These are phyloP conservation scores for Notoglanidium macrostoma DNA, from an alignment of 2,797 vertebrate species.

Conservation along the genomic window DNA sequence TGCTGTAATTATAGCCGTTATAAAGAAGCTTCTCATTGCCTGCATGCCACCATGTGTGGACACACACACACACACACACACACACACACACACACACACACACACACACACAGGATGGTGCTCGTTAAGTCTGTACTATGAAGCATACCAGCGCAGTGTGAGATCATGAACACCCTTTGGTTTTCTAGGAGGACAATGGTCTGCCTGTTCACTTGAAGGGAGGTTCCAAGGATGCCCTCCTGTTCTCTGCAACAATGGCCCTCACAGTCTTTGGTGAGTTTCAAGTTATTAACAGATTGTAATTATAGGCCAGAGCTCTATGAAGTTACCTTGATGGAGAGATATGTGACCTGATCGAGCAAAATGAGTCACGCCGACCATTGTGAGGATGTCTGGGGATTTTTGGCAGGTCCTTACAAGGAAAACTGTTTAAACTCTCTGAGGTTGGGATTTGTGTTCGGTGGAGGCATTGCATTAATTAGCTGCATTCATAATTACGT, in stretches of 20 bases:
- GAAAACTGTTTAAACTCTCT: no score
- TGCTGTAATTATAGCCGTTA: slow-evolving; percentile 26
- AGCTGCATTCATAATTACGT: no score
- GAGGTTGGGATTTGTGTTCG: no score
- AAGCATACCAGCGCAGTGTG: slow-evolving; percentile 5
- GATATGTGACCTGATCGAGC: not conserved
- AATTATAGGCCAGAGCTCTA: not conserved
- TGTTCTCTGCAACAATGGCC: slow-evolving; percentile 77
- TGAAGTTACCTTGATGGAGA: not conserved
- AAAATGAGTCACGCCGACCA: no score
- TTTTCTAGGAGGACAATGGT: slow-evolving; percentile 80
- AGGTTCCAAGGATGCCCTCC: slow-evolving; percentile 71
- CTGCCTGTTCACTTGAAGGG: slow-evolving; percentile 86
- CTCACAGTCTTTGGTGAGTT: slow-evolving; percentile 79
- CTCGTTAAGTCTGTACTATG: slow-evolving; percentile 23
- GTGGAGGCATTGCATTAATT: no score
- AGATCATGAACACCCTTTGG: slow-evolving; percentile 35
- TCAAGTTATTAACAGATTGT: slow-evolving; percentile 9
- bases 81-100: no score
- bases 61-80: no score
- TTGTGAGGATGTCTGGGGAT: no score
- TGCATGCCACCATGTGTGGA: slow-evolving; percentile 27
- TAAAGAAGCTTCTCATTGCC: slow-evolving; percentile 21
- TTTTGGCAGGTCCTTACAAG: no score
- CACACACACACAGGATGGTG: not conserved